Evolutionary conservation across 2,113 vertebrate species (phyloP).

Genomic region (Ochotona curzoniae): DNA sequence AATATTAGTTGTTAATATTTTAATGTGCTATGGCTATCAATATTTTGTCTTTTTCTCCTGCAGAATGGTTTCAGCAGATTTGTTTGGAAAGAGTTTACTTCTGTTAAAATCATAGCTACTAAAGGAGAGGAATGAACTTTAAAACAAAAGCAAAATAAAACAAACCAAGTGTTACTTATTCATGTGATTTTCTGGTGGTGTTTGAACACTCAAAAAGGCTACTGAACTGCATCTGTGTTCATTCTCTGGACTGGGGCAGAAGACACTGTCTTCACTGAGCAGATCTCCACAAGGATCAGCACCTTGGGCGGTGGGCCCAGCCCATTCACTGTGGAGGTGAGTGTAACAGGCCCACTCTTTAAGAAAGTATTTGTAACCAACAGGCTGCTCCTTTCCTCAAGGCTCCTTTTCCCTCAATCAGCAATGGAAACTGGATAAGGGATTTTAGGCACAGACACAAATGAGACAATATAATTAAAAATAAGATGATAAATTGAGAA

Average conservation of each 20-base stretch:
- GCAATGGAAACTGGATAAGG: slow-evolving; percentile 88
- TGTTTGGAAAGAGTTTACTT: slow-evolving; percentile 31
- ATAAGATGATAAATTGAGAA: not conserved
- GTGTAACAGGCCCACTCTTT: slow-evolving; percentile 54
- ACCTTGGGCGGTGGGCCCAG: slow-evolving; percentile 59
- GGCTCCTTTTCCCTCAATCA: slow-evolving; percentile 82
- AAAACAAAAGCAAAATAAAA: slow-evolving; percentile 66
- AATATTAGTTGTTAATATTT: slow-evolving; percentile 23
- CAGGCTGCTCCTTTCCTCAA: slow-evolving; percentile 77
- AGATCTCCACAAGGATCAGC: slow-evolving; percentile 48
- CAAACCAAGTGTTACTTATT: slow-evolving; percentile 54
- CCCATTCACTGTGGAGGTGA: slow-evolving; percentile 56
- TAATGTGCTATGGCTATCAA: slow-evolving; percentile 9
- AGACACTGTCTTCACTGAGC: slow-evolving; percentile 69
- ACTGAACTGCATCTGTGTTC: slow-evolving; percentile 43
- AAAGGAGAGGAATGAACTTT: slow-evolving; percentile 31
- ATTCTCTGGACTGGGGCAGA: slow-evolving; percentile 63
- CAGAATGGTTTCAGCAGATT: slow-evolving; percentile 48
- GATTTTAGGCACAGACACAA: slow-evolving; percentile 86
- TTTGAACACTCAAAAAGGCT: slow-evolving; percentile 63
- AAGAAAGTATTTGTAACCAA: slow-evolving; percentile 76
- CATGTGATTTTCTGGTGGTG: slow-evolving; percentile 54
- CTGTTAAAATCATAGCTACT: slow-evolving; percentile 42
- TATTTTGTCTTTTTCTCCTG: not conserved
- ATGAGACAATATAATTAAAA: slow-evolving; percentile 86